phyloP scores from a whole-genome alignment of 2,113 vertebrate genomes.

The Tympanuchus pallidicinctus region DNA sequence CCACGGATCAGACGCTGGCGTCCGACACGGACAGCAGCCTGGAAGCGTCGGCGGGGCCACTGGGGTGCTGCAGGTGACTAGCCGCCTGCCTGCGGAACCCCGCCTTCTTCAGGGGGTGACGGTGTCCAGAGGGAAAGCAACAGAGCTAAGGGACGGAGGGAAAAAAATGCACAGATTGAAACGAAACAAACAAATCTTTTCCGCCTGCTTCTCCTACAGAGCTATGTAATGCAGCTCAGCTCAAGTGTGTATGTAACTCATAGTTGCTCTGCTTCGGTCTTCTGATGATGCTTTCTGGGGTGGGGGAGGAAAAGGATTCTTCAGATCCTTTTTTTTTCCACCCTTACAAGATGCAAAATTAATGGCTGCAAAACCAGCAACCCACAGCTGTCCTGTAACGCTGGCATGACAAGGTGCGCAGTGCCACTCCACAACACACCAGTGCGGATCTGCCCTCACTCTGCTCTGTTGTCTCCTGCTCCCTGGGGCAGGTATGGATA shows the following conservation, averaged over 20 bases:
- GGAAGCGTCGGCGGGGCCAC: constrained; percentile 97
- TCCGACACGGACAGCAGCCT: constrained; percentile 99
- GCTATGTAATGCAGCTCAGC: constrained; percentile 85
- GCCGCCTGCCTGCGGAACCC: constrained; percentile 99
- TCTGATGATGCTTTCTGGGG: constrained; percentile 83
- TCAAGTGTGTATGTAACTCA: constrained; percentile 91
- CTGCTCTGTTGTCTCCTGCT: constrained; percentile 34
- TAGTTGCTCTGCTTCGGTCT: constrained; percentile 96
- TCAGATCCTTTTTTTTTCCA: not conserved
- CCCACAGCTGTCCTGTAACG: constrained; percentile 80
- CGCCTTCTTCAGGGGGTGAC: constrained; percentile 97
- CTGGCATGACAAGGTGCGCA: constrained; percentile 90
- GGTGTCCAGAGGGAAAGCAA: constrained; percentile 57
- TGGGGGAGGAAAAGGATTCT: constrained; percentile 49
- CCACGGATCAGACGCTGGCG: constrained; percentile 98
- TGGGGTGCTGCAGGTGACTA: constrained; percentile 99
- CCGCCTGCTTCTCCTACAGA: constrained; percentile 92
- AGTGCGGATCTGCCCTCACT: constrained; percentile 72
- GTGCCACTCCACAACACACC: constrained; percentile 53
- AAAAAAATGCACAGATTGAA: constrained; percentile 64
- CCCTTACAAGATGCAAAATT: constrained; percentile 84
- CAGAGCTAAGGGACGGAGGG: constrained; percentile 63
- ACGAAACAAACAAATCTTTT: constrained; percentile 70
- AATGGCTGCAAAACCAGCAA: constrained; percentile 85
- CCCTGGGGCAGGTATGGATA: constrained; percentile 47